phyloP scores from a whole-genome alignment of 2,113 vertebrate genomes.

The Ardeotis arabs region DNA sequence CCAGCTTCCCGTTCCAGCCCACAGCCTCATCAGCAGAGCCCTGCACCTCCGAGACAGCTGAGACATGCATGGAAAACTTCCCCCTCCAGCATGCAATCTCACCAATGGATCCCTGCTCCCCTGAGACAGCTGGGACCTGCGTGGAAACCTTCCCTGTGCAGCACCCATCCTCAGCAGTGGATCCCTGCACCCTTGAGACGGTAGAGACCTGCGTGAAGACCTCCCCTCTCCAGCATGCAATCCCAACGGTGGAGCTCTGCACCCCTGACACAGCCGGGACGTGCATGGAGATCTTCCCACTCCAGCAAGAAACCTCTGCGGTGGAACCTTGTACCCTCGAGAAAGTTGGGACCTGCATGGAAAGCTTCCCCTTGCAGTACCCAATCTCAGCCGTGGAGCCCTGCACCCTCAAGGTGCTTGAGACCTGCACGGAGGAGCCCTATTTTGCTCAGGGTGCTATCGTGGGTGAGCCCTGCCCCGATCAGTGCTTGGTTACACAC shows the following conservation, averaged over 20 bases:
- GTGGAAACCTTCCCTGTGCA: fast-evolving
- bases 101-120: not conserved
- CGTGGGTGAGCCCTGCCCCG: fast-evolving
- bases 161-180: fast-evolving
- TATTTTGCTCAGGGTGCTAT: fast-evolving
- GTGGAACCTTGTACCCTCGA: fast-evolving
- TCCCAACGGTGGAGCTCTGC: not conserved
- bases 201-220: not conserved
- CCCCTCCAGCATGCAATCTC: not conserved
- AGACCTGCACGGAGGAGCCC: fast-evolving
- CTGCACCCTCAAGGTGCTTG: not conserved
- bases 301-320: fast-evolving
- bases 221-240: not conserved
- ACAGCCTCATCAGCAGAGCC: fast-evolving
- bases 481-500: fast-evolving
- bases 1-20: not conserved
- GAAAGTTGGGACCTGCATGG: not conserved
- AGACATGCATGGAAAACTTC: not conserved
- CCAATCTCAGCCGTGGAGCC: fast-evolving
- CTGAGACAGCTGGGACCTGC: not conserved
- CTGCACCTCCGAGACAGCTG: not conserved
- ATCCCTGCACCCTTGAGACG: fast-evolving
- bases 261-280: fast-evolving
- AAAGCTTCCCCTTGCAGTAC: not conserved
- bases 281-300: not conserved